These are phyloP conservation scores for Schizopygopsis malacanthus DNA, from an alignment of 2,797 vertebrate species.

Conservation along the genomic window DNA sequence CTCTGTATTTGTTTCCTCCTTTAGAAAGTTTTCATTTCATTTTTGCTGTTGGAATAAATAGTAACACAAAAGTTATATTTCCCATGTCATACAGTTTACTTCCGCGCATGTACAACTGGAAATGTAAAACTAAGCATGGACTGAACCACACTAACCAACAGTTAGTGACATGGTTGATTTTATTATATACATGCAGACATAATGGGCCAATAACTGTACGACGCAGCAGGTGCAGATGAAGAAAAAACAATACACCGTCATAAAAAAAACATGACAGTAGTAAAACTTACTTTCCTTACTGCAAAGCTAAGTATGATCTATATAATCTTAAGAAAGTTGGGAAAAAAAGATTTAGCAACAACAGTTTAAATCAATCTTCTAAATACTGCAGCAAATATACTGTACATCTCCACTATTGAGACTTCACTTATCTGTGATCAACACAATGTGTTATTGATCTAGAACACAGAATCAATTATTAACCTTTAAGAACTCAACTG, in stretches of 20 bases:
- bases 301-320: background rate
- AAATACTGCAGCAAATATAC: constrained; percentile 13
- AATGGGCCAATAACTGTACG: background rate
- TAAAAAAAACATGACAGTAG: background rate
- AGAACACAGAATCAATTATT: background rate
- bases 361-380: background rate
- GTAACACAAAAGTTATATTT: background rate
- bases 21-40: background rate
- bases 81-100: background rate
- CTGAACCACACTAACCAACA: background rate
- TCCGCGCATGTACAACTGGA: background rate
- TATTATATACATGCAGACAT: constrained; percentile 16
- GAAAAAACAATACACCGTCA: background rate
- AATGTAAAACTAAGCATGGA: background rate
- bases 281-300: background rate
- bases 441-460: background rate
- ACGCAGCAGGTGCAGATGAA: background rate
- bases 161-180: background rate
- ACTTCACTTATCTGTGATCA: background rate
- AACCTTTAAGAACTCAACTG: background rate
- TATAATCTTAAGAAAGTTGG: background rate
- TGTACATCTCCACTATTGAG: background rate
- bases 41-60: background rate
- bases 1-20: background rate
- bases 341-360: background rate